phyloP scores from a whole-genome alignment of 1,140 invertebrate genomes.

The Drosophila micromelanica region DNA sequence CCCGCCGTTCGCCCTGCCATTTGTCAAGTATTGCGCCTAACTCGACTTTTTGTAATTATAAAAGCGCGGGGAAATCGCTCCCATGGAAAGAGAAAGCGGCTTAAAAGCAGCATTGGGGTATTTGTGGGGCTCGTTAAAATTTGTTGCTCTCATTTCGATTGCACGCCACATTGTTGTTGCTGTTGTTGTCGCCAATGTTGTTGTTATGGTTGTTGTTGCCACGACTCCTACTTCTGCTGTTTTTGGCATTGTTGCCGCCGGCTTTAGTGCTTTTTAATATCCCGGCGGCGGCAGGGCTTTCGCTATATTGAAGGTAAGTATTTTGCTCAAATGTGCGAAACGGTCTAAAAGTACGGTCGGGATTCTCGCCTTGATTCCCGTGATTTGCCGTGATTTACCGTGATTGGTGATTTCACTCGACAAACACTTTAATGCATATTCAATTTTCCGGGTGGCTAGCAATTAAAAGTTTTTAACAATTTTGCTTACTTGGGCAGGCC shows the following conservation, averaged over 20 bases:
- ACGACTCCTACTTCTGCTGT: constrained; percentile 36
- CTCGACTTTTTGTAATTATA: constrained; percentile 77
- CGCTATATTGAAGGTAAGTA: constrained; percentile 55
- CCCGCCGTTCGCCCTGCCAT: constrained; percentile 34
- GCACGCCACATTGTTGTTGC: constrained; percentile 32
- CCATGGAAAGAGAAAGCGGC: constrained; percentile 44
- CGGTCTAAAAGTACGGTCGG: constrained; percentile 38
- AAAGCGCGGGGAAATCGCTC: constrained; percentile 30
- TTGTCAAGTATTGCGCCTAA: constrained; percentile 67
- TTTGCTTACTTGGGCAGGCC: constrained; percentile 37
- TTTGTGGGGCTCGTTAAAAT: constrained; percentile 76
- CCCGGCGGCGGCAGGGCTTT: constrained; percentile 43
- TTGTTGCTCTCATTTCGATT: constrained; percentile 75
- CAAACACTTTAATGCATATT: constrained; percentile 59
- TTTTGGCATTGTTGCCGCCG: constrained; percentile 51
- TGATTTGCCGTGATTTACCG: constrained; percentile 33
- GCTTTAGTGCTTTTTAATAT: constrained; percentile 65
- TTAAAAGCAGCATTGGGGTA: constrained; percentile 66
- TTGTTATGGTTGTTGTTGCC: constrained; percentile 30
- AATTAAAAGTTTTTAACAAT: constrained; percentile 72
- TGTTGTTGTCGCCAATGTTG: constrained; percentile 23
- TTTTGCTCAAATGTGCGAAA: constrained; percentile 60
- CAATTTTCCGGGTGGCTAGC: constrained; percentile 44
- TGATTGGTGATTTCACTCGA: constrained; percentile 29
- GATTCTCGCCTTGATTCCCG: constrained; percentile 5